Base-by-base conservation (phyloP, 2,113 vertebrate genomes). In the Genyomyrus donnyi region DNA sequence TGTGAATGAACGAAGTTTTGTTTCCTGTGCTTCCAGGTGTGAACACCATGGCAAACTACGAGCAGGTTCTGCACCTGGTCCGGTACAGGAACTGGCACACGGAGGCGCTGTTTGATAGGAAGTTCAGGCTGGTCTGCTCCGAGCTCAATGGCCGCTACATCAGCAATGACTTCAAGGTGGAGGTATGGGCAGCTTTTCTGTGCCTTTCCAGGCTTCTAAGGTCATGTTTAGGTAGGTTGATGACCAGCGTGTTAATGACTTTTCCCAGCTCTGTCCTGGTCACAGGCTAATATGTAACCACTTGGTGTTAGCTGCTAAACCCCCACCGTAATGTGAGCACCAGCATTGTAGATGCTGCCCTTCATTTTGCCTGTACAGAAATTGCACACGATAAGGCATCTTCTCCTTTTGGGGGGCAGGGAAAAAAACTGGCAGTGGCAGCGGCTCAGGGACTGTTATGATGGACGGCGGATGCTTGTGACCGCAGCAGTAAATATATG, bases 131-230 rank as follows among this genome's bases (percentile, higher is more conserved):
- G 56, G 94, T 98, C 90, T 99, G 98, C 94, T 99, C 98, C 0
- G 98, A 99, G 88, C 97, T 99, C 45, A 99, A 99, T 3, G 97
- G 98, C 0, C 98, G 98, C 92, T 99, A 99, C 7, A 95, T 98
- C 94, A 99, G 98, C 97, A 99, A 99, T 0, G 98, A 99, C 83
- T 99, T 99, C 91, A 96, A 97, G 90, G 98, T 99, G 85, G 98
- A 99, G 98, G 98, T 99, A 95, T 0, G 97, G 62, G 15, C 77
- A 45, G 87, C 3, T 13, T 39, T 11, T 39, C 24, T 31, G 1
- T 52, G 5, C 27, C 13, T 52, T 49, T 53, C 11, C 42, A 27
- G 9, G 7, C 17, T 86, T 49, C 35, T 49, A 86, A 49, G 42
- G 85, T 45, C 42, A 45, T 21, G 39, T 8, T 84, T 9, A 2